These are phyloP conservation scores for Cheumatopsyche charites DNA, from an alignment of 1,140 invertebrate genomes.

Conservation along the genomic window DNA sequence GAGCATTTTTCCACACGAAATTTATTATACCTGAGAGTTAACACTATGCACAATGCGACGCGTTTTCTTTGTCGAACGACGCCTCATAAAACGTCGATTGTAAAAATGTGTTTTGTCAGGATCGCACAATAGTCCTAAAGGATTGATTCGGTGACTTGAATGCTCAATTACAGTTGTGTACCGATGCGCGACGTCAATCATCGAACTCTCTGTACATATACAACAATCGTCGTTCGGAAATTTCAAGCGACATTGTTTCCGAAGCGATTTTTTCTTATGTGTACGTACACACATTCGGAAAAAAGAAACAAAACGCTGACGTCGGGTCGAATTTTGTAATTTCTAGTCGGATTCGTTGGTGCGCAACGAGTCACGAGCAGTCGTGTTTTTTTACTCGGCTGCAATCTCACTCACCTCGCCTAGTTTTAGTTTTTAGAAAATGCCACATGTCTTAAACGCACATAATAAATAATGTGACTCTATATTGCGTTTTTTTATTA, in stretches of 20 bases:
- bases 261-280: neutral
- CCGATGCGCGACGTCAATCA: conserved; percentile 5
- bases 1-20: too few relatives aligned
- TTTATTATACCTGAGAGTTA: too few relatives aligned
- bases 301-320: neutral
- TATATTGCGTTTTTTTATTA: too few relatives aligned
- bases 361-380: conserved; percentile 18
- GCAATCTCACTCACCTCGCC: conserved; percentile 18
- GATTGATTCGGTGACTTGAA: conserved; percentile 24
- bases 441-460: conserved; percentile 11
- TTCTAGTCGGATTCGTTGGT: conserved; percentile 19
- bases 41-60: too few relatives aligned
- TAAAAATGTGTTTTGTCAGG: conserved; percentile 21
- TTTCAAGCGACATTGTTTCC: neutral
- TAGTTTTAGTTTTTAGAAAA: conserved; percentile 16
- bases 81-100: neutral
- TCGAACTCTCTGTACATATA: neutral
- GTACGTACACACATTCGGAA: neutral
- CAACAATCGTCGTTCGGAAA: neutral
- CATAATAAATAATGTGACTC: too few relatives aligned
- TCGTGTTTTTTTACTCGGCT: neutral
- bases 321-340: conserved; percentile 19
- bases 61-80: neutral
- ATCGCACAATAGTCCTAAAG: conserved; percentile 20
- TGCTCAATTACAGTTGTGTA: conserved; percentile 25